Conservation (phyloP, 2,113 vertebrate species). For the Cathartes aura region DNA sequence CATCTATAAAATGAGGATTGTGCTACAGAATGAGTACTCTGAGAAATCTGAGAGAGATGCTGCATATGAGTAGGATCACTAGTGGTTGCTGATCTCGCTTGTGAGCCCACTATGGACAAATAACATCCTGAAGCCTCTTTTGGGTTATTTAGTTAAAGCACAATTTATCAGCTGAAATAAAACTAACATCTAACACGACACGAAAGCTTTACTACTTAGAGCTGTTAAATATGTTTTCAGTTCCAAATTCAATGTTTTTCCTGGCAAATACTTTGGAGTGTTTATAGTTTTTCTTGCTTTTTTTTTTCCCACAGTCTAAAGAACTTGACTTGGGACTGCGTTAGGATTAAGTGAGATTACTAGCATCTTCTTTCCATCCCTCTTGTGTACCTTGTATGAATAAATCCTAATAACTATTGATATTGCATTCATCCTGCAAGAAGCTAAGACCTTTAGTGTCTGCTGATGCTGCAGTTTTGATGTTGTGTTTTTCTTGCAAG, state of each 20-base stretch:
- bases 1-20: not conserved
- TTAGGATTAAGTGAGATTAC: slow-evolving; percentile 83
- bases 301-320: slow-evolving; percentile 83
- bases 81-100: not conserved
- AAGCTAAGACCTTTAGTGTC: slow-evolving; percentile 72
- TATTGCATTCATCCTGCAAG: slow-evolving; percentile 77
- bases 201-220: not conserved
- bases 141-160: not conserved
- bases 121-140: not conserved
- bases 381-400: slow-evolving; percentile 71
- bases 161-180: not conserved
- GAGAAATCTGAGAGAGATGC: not conserved
- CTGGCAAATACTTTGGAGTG: not conserved
- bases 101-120: not conserved
- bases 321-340: slow-evolving; percentile 44
- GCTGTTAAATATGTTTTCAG: not conserved
- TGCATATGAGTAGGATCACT: accelerated
- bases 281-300: slow-evolving; percentile 53
- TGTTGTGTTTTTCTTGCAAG: slow-evolving; percentile 73
- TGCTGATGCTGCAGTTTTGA: slow-evolving; percentile 78
- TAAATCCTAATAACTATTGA: slow-evolving; percentile 82
- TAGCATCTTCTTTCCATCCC: slow-evolving; percentile 58
- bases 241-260: not conserved
- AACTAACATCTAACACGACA: not conserved
- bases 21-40: not conserved